Evolutionary conservation across 2,888 invertebrate genomes (phyloP), one percentile per base, ranked within the genome.

Genomic region (Automeris io): DNA sequence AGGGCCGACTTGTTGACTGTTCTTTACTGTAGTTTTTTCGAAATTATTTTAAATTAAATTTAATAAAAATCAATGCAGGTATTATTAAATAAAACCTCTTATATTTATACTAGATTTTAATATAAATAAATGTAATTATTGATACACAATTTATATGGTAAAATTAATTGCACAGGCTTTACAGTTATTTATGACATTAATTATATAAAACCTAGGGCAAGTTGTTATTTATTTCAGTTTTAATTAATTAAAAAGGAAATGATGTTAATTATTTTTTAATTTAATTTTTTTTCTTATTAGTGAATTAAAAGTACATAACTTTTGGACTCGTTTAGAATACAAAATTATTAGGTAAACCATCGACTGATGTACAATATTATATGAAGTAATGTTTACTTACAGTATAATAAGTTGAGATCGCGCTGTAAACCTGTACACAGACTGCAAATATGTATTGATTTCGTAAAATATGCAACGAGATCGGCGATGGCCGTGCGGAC

Each of bases 171-270:
- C 85, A 82, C 86, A 79, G 85, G 83, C 83, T 82, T 83, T 82
- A 83, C 81, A 79, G 67, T 78, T 85, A 83, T 83, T 82, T 78
- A 74, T 83, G 85, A 83, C 75, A 80, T 81, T 82, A 83, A 83
- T 85, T 79, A 81, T 78, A 82, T 78, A 77, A 79, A 33, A 78
- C 65, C 66, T 86, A 86, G 85, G 83, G 79, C 86, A 87, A 88
- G 88, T 89, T 88, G 88, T 89, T 89, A 88, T 89, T 89, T 88
- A 88, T 88, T 88, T 86, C 88, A 88, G 87, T 88, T 88, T 87
- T 86, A 82, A 81, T 71, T 76, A 80, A 61, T 45, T 49, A 62
- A 56, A 51, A 51, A 59, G 61, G 56, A 51, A 49, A 69, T 73
- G 74, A 83, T 83, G 86, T 85, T 86, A 72, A 85, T 83, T 85